phyloP scores from a whole-genome alignment of 2,888 invertebrate species.

The Steinernema scapterisci region DNA sequence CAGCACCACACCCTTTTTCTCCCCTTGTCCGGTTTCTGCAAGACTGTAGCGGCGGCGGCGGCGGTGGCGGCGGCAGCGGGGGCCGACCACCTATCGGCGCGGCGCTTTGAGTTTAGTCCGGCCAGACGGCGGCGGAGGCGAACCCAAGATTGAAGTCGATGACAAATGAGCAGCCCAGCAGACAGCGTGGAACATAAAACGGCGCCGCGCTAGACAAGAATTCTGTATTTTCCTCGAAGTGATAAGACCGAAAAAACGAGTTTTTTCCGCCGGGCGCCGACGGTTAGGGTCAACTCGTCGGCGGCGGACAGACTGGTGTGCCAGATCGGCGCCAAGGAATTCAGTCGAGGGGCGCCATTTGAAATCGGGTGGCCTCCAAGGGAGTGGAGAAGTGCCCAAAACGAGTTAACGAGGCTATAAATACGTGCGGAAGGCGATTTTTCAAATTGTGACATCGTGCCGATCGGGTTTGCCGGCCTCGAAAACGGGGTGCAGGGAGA shows the following conservation, averaged over 20 bases:
- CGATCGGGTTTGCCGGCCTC: not conserved
- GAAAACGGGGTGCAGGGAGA: not conserved
- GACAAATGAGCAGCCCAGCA: not conserved
- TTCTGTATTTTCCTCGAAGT: not conserved
- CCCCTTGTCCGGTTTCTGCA: no score
- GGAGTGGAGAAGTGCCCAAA: not conserved
- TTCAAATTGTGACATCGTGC: not conserved
- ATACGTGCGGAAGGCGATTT: conserved; percentile 3
- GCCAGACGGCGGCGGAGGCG: no score
- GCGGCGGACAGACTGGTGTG: not conserved
- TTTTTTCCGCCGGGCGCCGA: not conserved
- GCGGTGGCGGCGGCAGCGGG: no score
- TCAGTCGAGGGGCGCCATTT: no score
- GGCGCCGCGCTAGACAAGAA: conserved; percentile 1
- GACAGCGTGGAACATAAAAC: not conserved
- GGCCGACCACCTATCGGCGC: no score
- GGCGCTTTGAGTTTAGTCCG: no score
- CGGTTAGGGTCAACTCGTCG: no score
- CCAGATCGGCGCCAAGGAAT: not conserved
- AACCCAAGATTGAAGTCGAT: not conserved
- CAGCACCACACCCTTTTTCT: no score
- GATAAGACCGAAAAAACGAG: not conserved
- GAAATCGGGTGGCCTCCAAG: not conserved
- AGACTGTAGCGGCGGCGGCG: no score
- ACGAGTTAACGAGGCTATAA: conserved; percentile 11